Base-by-base conservation (phyloP, 2,113 vertebrate genomes). In the Axis porcinus region DNA sequence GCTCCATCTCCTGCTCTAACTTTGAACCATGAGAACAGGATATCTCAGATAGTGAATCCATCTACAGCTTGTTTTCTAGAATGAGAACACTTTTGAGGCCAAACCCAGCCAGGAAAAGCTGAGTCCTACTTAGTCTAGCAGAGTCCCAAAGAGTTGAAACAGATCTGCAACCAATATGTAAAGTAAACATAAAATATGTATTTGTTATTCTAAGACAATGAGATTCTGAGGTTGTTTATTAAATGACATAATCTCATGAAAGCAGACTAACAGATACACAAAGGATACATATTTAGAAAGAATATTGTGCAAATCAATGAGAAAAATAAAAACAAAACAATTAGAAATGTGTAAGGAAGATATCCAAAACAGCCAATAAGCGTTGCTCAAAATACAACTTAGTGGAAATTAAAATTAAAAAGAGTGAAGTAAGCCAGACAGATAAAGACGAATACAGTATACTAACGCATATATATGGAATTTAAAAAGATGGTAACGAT, bases 341-440 rank as follows among this genome's bases (percentile, higher is more conserved):
- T 45, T 23, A 64, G 86, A 93, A 88, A 67, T 28, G 3, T 81
- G 12, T 15, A 76, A 36, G 27, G 43, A 87, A 23, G 36, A 23
- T 81, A 55, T 64, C 21, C 43, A 83, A 78, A 79, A 78, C 43
- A 30, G 2, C 6, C 28, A 93, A 43, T 50, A 88, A 84, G 15
- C 9, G 10, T 36, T 92, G 54, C 36, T 96, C 5, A 94, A 85
- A 70, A 83, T 85, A 30, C 28, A 96, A 92, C 30, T 60, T 70
- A 95, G 64, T 64, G 60, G 2, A 96, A 91, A 52, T 50, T 62
- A 79, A 96, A 96, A 57, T 16, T 60, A 79, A 92, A 84, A 94
- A 54, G 62, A 67, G 47, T 50, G 11, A 50, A 50, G 47, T 50
- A 50, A 50, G 47, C 47, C 47, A 50, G 47, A 50, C 14, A 50